These are phyloP conservation scores for Drosophila pseudoananassae DNA, from an alignment of 1,140 invertebrate species.

Conservation along the genomic window DNA sequence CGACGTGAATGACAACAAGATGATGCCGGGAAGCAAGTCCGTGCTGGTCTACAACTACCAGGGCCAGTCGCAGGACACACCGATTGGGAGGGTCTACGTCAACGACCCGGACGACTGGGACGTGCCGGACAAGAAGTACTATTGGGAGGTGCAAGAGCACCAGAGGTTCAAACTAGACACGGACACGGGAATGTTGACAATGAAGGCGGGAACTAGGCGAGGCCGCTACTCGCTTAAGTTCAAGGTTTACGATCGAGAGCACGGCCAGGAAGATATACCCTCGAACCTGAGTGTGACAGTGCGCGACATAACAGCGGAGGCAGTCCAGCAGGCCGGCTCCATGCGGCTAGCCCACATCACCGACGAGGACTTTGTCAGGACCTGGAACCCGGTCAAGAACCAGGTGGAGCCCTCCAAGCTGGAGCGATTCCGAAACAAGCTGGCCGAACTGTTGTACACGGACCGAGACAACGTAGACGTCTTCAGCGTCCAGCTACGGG, in stretches of 20 bases:
- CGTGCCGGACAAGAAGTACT: constrained; percentile 89
- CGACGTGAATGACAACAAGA: constrained; percentile 89
- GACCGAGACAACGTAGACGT: constrained; percentile 88
- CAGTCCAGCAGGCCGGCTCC: constrained; percentile 88
- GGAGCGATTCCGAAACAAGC: constrained; percentile 86
- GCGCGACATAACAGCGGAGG: constrained; percentile 87
- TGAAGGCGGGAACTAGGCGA: constrained; percentile 87
- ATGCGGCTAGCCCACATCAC: constrained; percentile 87
- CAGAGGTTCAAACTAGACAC: constrained; percentile 86
- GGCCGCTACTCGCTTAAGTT: constrained; percentile 87
- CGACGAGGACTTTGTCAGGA: constrained; percentile 88
- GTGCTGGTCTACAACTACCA: constrained; percentile 90
- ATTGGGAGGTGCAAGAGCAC: constrained; percentile 86
- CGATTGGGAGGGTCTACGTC: constrained; percentile 89
- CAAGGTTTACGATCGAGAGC: constrained; percentile 87
- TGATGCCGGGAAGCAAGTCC: constrained; percentile 88
- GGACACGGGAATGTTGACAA: constrained; percentile 88
- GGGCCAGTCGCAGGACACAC: constrained; percentile 86
- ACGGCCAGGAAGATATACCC: constrained; percentile 86
- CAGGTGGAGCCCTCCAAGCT: constrained; percentile 85
- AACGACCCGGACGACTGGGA: constrained; percentile 91
- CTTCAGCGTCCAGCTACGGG: constrained; percentile 87
- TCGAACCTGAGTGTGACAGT: constrained; percentile 87
- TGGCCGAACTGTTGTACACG: constrained; percentile 85
- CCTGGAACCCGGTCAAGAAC: constrained; percentile 85